phyloP scores from a whole-genome alignment of 2,888 invertebrate genomes.

The Rhagonycha lutea region DNA sequence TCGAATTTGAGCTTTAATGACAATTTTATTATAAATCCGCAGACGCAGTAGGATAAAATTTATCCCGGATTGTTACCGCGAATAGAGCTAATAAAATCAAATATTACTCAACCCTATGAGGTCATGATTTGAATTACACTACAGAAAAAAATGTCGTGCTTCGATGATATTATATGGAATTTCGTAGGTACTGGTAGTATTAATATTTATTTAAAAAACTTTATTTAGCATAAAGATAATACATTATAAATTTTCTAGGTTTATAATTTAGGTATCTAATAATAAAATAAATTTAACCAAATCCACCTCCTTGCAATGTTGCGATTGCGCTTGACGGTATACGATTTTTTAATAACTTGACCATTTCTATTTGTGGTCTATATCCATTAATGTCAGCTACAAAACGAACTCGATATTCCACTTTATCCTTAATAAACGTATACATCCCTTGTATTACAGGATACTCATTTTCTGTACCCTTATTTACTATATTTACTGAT shows the following conservation, averaged over 20 bases:
- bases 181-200: not conserved
- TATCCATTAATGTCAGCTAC: not conserved
- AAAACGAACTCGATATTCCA: not conserved
- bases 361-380: not conserved
- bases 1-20: too few relatives aligned
- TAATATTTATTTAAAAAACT: not conserved
- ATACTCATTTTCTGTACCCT: not conserved
- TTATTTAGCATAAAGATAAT: not conserved
- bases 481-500: not conserved
- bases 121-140: too few relatives aligned
- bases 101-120: too few relatives aligned
- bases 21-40: too few relatives aligned
- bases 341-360: not conserved
- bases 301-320: constrained; percentile 4
- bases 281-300: not conserved
- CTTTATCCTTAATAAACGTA: not conserved
- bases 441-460: not conserved
- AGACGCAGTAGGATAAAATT: too few relatives aligned
- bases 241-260: not conserved
- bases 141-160: too few relatives aligned
- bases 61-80: too few relatives aligned
- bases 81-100: too few relatives aligned
- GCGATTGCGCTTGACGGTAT: not conserved
- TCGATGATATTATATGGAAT: too few relatives aligned
- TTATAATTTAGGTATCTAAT: not conserved